Conservation (phyloP, 2,888 invertebrate species). For the Diplolepis rosae region DNA sequence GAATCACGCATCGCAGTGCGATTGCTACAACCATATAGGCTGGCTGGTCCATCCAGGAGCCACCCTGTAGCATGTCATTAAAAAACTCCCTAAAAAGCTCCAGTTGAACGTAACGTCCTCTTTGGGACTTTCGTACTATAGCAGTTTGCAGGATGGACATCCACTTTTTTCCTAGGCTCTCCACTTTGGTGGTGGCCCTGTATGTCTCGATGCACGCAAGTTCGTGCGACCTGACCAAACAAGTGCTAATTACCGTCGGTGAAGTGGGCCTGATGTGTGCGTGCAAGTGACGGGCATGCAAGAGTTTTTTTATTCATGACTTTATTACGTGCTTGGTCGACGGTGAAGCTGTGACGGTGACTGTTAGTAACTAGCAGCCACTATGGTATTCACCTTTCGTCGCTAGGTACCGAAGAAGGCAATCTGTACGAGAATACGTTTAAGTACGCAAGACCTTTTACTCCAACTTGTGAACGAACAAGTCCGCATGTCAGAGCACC, state of each 20-base stretch:
- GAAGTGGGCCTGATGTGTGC: constrained; percentile 41
- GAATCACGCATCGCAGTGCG: constrained; percentile 16
- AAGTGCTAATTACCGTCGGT: constrained; percentile 53
- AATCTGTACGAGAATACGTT: constrained; percentile 17
- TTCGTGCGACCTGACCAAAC: constrained; percentile 51
- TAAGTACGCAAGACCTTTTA: not conserved
- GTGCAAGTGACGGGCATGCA: constrained; percentile 50
- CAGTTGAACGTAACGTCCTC: constrained; percentile 4
- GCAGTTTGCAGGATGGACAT: constrained; percentile 28
- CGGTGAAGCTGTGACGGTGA: constrained; percentile 25
- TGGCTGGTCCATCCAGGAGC: not conserved
- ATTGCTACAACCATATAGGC: constrained; percentile 7
- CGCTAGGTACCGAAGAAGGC: constrained; percentile 12
- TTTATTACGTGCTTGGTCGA: constrained; percentile 51
- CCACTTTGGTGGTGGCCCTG: constrained; percentile 44
- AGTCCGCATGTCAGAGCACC: not conserved
- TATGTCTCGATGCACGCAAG: constrained; percentile 44
- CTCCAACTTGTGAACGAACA: not conserved
- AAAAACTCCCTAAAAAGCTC: not conserved
- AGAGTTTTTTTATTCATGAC: constrained; percentile 54
- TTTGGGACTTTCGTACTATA: not conserved
- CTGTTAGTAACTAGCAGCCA: constrained; percentile 28
- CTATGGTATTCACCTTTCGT: not conserved
- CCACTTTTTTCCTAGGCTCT: constrained; percentile 33
- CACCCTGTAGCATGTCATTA: not conserved